Percentiles rank a stretch among this genome's conserved stretches.
phyloP scores from a whole-genome alignment of 2,113 vertebrate genomes.

The Gymnarchus niloticus region DNA sequence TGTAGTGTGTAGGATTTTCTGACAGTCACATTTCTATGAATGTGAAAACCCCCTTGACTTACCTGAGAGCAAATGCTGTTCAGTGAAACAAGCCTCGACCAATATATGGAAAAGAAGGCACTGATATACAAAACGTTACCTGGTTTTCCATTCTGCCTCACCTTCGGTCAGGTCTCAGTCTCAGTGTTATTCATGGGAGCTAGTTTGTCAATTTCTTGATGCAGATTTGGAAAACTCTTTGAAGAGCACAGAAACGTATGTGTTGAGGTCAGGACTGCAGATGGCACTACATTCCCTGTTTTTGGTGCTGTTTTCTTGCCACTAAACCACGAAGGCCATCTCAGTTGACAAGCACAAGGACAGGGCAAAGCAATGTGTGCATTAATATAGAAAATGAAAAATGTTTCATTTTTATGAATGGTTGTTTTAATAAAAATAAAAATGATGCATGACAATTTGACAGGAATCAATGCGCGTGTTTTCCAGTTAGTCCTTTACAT shows the following conservation, averaged over 20 bases:
- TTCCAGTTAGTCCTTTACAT: neutral
- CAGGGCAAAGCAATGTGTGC: too few species aligned
- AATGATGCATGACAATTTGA: neutral
- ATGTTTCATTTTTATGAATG: neutral
- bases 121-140: neutral
- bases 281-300: conserved; percentile 1
- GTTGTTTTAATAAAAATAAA: neutral
- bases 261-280: neutral
- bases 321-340: neutral
- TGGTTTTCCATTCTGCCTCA: neutral
- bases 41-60: neutral
- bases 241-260: too few species aligned
- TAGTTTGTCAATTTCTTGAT: neutral
- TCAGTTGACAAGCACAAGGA: neutral
- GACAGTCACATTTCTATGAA: neutral
- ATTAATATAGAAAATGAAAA: neutral
- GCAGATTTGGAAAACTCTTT: too few species aligned
- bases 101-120: neutral
- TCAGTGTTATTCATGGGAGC: neutral
- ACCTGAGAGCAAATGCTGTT: neutral
- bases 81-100: neutral
- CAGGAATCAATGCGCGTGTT: neutral
- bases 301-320: neutral
- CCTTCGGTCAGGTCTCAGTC: neutral
- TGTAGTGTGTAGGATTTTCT: neutral